phyloP scores from a whole-genome alignment of 2,113 vertebrate genomes.

The Pterocles gutturalis region DNA sequence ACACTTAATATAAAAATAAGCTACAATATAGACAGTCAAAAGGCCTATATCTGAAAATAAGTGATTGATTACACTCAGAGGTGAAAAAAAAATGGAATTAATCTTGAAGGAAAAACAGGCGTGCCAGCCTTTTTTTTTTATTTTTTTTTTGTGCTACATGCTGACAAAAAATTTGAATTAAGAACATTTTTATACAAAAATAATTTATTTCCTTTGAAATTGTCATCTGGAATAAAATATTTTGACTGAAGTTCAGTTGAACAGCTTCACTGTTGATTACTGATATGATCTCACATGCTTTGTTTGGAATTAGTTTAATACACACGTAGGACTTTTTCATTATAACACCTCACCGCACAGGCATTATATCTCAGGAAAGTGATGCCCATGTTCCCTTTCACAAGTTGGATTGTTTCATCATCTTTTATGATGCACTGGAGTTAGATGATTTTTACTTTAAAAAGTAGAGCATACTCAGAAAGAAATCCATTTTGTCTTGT shows the following conservation, averaged over 20 bases:
- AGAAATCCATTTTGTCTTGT: neutral
- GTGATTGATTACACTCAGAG: neutral
- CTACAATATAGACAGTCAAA: neutral
- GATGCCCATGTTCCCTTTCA: neutral
- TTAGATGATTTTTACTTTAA: neutral
- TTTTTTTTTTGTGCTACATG: neutral
- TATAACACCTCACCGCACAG: neutral
- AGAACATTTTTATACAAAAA: neutral
- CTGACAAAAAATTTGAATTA: neutral
- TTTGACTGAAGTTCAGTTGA: neutral
- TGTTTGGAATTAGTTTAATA: neutral
- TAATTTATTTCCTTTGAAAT: neutral
- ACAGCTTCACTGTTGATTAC: neutral
- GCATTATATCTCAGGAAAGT: neutral
- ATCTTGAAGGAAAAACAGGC: neutral
- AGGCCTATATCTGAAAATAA: neutral
- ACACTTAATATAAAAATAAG: neutral
- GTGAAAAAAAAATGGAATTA: neutral
- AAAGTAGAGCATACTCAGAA: neutral
- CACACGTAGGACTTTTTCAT: neutral
- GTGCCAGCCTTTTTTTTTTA: neutral
- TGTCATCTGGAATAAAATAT: neutral
- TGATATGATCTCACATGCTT: neutral
- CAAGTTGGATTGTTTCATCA: neutral
- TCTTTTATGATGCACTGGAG: neutral